Evolutionary conservation across 2,888 invertebrate species (phyloP), one percentile per base, ranked within the genome.

Genomic region (Pristionchus mayeri): DNA sequence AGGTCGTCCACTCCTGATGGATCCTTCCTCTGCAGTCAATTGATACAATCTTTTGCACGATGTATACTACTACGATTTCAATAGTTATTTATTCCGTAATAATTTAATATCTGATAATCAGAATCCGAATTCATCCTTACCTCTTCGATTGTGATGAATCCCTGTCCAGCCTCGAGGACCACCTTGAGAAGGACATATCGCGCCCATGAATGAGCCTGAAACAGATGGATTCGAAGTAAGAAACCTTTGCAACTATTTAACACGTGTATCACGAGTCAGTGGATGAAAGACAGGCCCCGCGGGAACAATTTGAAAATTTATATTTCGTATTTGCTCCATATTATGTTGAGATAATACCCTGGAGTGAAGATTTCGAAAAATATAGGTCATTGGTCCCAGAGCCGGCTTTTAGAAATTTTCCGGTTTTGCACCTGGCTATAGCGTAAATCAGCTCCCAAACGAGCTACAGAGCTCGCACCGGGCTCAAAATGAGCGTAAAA

Each of bases 101-200:
- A 52, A 52, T 52, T 48, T 13, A 13, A 11, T 48, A 11, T 48
- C 48, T 48, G 48, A 48, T 13, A 52, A 44, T 13, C 44, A 13
- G 6, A 44, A 4, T 60, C 18, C 2, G 6, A 60, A 11, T 27
- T 11, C 27, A 60, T 60, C 6, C 24, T 30, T 0, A 95, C 95
- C 93, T 96, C 96, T 37, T 95, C 94, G 24, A 97, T 94, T 0
- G 94, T 95, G 0, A 98, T 95, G 85, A 97, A 94, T 3, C 95
- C 96, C 85, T 96, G 95, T 2, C 96, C 97, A 48, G 97, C 97
- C 93, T 97, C 95, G 84, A 98, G 94, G 88, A 97, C 94, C 7
- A 98, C 96, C 90, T 96, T 95, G 93, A 97, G 95, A 86, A 98
- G 95, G 1, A 97, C 98, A 93, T 96, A 98, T 71, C 98, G 95